Base-by-base conservation (phyloP, 2,113 vertebrate genomes). In the Coracopsis vasa region DNA sequence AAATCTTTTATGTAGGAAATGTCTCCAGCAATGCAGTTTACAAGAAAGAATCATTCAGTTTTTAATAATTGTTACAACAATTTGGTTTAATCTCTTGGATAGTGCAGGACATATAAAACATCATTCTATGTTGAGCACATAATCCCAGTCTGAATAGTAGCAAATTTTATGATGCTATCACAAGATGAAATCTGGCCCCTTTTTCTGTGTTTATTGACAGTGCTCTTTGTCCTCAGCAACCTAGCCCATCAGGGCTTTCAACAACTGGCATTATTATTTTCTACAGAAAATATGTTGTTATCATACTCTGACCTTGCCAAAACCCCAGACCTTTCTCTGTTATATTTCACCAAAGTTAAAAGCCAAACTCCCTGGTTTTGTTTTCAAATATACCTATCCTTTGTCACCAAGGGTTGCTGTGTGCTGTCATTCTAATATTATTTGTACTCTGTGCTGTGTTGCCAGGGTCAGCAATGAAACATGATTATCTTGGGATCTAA, bases 401-500 rank as follows among this genome's bases (percentile, higher is more conserved):
- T 93, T 88, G 33, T 86, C 35, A 66, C 54, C 6, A 53, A 67
- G 27, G 37, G 12, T 42, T 91, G 47, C 93, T 85, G 35, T 42
- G n/a, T 75, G 44, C 66, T 95, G 66, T 96, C 92, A 94, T 88
- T 87, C 93, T 82, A 75, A 87, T 94, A 72, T 65, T 64, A 71
- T 87, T 92, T 84, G 64, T 89, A 5, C 80, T 72, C 84, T 77
- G 23, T 5, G 9, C 81, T 82, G 71, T 73, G 53, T 86, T 82
- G 53, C 70, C 45, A 50, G 27, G 66, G 37, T 95, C 84, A 94
- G 89, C 87, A 90, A 37, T 91, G 84, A 94, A 89, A 87, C 44
- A 8, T 45, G 28, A 65, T 95, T 94, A 92, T 95, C 93, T 91
- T 92, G 80, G 80, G 89, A 96, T 94, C 87, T 91, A 53, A 91